Base-by-base conservation (phyloP, 2,113 vertebrate genomes). In the Tylochromis polylepis region DNA sequence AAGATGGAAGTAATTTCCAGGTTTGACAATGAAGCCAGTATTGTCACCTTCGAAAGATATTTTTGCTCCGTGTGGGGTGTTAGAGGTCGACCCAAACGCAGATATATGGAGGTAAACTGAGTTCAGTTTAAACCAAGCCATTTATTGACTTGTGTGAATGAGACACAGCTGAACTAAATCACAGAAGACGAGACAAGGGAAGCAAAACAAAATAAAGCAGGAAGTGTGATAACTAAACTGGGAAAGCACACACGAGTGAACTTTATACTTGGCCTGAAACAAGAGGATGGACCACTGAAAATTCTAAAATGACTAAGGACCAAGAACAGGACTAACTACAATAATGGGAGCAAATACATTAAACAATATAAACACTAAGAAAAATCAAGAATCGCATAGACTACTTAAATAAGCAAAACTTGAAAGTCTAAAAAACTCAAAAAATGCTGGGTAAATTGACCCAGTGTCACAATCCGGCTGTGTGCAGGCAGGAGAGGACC, bases 221-320 rank as follows among this genome's bases (percentile, higher is more conserved):
- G 34, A 65, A 38, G 60, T 8, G 4, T 65, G 11, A 2, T 14
- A n/a, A 62, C 53, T 55, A 55, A 55, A 22, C 20, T 60, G 20
- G 31, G 0, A 36, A 62, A 62, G 18, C 59, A 36, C 31, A 62
- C 31, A 36, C 7, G 59, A 62, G 0, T 36, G 59, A 62, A 1
- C 59, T 62, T 62, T 34, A 60, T 60, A 34, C 29, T 62, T 6
- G 59, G 16, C 29, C 34, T 0, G 10, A 62, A 9, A 36, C 59
- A 62, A 62, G 59, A 62, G 0, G 18, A 36, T n/a, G 20, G 59
- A 36, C 59, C 34, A 36, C 59, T 62, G 31, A 36, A 36, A 7
- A 62, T 20, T 36, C 31, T 10, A 62, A n/a, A 62, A 36, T 20
- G 31, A 34, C 31, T 34, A 6, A 34, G 31, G 59, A 62, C 31